phyloP scores from a whole-genome alignment of 2,113 vertebrate genomes.

The Todiramphus saurophagus region DNA sequence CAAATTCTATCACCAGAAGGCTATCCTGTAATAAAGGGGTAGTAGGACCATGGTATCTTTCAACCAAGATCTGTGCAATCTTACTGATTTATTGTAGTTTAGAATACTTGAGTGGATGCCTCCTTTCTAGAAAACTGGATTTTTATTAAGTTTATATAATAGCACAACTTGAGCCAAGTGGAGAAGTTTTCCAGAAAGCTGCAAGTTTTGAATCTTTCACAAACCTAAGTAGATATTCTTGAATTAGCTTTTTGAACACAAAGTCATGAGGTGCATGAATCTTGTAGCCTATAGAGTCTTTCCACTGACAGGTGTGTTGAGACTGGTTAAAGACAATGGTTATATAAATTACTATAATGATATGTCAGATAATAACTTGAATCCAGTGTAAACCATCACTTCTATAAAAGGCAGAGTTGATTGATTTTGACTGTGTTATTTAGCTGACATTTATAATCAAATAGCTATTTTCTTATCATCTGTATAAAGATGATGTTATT shows the following conservation, averaged over 20 bases:
- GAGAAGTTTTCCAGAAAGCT: background rate
- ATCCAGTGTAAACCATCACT: background rate
- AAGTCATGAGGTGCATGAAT: background rate
- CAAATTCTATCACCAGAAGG: background rate
- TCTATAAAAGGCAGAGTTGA: background rate
- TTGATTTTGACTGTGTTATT: background rate
- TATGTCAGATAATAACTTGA: background rate
- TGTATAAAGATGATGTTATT: background rate
- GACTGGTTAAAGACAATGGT: background rate
- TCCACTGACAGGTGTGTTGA: background rate
- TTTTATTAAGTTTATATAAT: background rate
- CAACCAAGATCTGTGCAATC: background rate
- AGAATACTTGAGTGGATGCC: background rate
- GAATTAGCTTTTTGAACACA: background rate
- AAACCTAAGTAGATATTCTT: background rate
- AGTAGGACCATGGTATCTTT: background rate
- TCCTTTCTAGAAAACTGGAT: background rate
- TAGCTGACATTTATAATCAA: background rate
- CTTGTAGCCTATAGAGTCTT: background rate
- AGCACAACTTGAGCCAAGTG: background rate
- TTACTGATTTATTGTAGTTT: background rate
- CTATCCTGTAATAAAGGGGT: background rate
- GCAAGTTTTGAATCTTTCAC: background rate
- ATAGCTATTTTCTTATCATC: background rate
- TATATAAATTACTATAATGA: background rate